phyloP scores from a whole-genome alignment of 1,140 invertebrate species.

The Drosophila paulistorum region DNA sequence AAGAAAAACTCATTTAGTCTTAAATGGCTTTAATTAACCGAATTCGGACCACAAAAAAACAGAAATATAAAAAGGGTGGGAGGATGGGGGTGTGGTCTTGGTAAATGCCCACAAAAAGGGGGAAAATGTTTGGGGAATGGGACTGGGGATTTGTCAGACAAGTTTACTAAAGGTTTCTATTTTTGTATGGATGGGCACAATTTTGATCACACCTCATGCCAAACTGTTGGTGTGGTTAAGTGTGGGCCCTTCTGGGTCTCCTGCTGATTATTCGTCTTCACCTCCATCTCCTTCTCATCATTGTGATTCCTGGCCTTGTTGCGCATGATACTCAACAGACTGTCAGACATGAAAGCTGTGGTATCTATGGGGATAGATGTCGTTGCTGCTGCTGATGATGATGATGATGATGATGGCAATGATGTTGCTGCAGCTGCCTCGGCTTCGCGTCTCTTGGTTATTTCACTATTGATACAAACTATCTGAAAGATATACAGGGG shows the following conservation, averaged over 20 bases:
- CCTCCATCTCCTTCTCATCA: neutral
- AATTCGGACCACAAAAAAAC: slow-evolving; percentile 24
- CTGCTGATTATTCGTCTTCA: slow-evolving; percentile 10
- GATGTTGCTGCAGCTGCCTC: slow-evolving; percentile 43
- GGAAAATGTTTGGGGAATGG: neutral
- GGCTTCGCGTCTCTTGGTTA: slow-evolving; percentile 58
- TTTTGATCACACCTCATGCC: slow-evolving; percentile 50
- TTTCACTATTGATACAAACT: slow-evolving; percentile 77
- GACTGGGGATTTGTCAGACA: neutral
- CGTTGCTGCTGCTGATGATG: neutral
- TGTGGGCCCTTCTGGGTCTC: neutral
- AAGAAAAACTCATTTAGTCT: slow-evolving; percentile 55
- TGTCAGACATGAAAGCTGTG: slow-evolving; percentile 47
- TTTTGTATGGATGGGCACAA: neutral
- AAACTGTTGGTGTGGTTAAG: neutral
- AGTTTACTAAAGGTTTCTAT: neutral
- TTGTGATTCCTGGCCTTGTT: slow-evolving; percentile 33
- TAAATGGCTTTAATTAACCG: slow-evolving; percentile 21
- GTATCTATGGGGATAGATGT: neutral
- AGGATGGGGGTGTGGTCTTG: too few species aligned
- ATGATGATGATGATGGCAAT: slow-evolving; percentile 13
- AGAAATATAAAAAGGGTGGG: slow-evolving; percentile 7
- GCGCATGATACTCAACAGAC: slow-evolving; percentile 39
- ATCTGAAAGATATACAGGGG: slow-evolving; percentile 70
- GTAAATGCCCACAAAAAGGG: slow-evolving; percentile 15